Percentiles rank a stretch among this genome's conserved stretches.
Evolutionary conservation across 2,797 vertebrate species (phyloP).

Genomic region (Girardinus metallicus): DNA sequence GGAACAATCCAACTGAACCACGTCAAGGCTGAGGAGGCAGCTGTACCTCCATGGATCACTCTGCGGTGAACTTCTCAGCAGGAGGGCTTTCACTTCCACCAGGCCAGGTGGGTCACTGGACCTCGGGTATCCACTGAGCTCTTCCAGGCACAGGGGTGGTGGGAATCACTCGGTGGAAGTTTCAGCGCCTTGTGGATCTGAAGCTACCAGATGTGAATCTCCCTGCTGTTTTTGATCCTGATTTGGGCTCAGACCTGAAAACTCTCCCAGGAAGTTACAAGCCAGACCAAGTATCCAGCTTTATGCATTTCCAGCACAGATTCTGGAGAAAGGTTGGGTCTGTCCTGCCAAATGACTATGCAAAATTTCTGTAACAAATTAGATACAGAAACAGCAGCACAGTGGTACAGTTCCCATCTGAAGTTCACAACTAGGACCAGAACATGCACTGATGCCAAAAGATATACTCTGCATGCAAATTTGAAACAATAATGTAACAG

Average conservation of each 20-base stretch:
- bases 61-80: constrained; percentile 5
- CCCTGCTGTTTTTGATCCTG: neutral
- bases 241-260: neutral
- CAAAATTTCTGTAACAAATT: too few species aligned
- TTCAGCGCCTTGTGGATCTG: neutral
- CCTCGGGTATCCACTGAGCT: neutral
- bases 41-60: neutral
- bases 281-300: neutral
- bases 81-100: constrained; percentile 7
- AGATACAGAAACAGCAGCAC: too few species aligned
- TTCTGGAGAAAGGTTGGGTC: constrained; percentile 8
- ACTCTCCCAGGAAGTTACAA: fast-evolving
- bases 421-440: too few species aligned
- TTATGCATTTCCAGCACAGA: neutral
- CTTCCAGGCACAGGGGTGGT: neutral
- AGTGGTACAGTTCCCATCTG: too few species aligned
- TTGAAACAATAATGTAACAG: too few species aligned
- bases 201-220: neutral
- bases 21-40: neutral
- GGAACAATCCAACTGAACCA: neutral
- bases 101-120: neutral
- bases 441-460: too few species aligned
- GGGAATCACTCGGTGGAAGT: neutral
- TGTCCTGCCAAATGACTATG: too few species aligned
- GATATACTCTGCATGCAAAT: too few species aligned